phyloP scores from a whole-genome alignment of 2,113 vertebrate genomes.

The Dipodomys ordii region DNA sequence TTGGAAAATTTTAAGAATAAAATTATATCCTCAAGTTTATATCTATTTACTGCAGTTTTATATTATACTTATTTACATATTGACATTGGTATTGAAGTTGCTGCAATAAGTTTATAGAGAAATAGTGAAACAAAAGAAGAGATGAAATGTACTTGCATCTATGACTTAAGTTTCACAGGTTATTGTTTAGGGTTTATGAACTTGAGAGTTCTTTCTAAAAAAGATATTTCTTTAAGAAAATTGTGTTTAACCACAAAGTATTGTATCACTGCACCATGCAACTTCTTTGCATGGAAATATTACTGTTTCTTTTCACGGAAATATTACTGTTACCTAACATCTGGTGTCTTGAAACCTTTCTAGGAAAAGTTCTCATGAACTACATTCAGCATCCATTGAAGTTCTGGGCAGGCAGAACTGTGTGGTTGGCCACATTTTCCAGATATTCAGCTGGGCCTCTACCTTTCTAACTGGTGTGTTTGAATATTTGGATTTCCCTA shows the following conservation, averaged over 20 bases:
- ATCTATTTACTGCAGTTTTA: not conserved
- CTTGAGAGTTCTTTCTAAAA: not conserved
- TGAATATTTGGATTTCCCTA: not conserved
- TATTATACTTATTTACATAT: not conserved
- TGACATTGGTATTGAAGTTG: not conserved
- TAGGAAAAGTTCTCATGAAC: not conserved
- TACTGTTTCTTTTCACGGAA: not conserved
- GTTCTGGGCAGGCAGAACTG: too few species aligned
- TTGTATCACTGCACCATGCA: not conserved
- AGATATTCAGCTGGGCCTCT: not conserved
- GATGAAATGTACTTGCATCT: not conserved
- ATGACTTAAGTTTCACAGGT: not conserved
- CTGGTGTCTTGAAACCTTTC: not conserved
- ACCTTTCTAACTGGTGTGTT: not conserved
- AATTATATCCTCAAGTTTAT: not conserved
- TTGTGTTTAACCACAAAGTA: not conserved
- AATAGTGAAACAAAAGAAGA: not conserved
- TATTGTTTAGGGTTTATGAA: not conserved
- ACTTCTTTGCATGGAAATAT: not conserved
- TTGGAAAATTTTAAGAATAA: not conserved
- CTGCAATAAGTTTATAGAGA: not conserved
- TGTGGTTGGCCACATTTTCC: not conserved
- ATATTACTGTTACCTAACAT: not conserved
- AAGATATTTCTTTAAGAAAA: not conserved
- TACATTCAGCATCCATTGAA: not conserved